These are phyloP conservation scores for Serranus cabrilla DNA, from an alignment of 2,797 vertebrate genomes.

Conservation along the genomic window DNA sequence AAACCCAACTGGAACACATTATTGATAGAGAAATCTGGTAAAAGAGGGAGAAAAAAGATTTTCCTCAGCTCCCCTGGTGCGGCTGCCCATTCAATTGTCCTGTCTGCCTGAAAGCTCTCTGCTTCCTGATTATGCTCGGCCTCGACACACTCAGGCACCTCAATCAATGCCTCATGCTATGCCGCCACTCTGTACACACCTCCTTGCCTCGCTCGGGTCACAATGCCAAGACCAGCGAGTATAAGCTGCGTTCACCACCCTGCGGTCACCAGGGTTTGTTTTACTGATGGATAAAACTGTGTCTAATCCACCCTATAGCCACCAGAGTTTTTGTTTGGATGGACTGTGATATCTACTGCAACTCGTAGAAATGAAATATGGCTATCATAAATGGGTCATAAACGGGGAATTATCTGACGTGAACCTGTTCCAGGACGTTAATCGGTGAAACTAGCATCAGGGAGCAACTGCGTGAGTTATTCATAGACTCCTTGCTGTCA, in stretches of 20 bases:
- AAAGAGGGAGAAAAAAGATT: conserved; percentile 33
- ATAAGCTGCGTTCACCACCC: conserved; percentile 23
- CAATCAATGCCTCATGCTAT: conserved; percentile 73
- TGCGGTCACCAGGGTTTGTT: conserved; percentile 31
- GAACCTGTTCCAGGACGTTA: conserved; percentile 49
- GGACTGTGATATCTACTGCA: conserved; percentile 42
- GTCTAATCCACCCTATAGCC: conserved; percentile 45
- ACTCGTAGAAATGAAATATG: conserved; percentile 64
- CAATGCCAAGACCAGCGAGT: conserved; percentile 38
- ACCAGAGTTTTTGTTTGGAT: conserved; percentile 47
- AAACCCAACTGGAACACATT: conserved; percentile 46
- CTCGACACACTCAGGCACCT: conserved; percentile 61
- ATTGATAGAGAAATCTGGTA: conserved; percentile 60
- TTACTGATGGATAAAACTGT: conserved; percentile 42
- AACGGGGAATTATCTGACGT: conserved; percentile 52
- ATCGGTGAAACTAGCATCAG: conserved; percentile 40
- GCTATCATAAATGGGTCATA: conserved; percentile 65
- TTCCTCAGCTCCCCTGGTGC: conserved; percentile 26
- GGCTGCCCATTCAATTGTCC: conserved; percentile 74
- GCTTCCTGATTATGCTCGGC: conserved; percentile 76
- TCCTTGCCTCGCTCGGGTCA: conserved; percentile 35
- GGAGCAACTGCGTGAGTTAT: conserved; percentile 33
- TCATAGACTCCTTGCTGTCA: conserved; percentile 50
- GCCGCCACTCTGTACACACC: conserved; percentile 51
- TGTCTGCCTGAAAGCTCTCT: conserved; percentile 69